Evolutionary conservation across 2,113 vertebrate genomes (phyloP), one percentile per base, ranked within the genome.

Genomic region (Agapornis roseicollis): DNA sequence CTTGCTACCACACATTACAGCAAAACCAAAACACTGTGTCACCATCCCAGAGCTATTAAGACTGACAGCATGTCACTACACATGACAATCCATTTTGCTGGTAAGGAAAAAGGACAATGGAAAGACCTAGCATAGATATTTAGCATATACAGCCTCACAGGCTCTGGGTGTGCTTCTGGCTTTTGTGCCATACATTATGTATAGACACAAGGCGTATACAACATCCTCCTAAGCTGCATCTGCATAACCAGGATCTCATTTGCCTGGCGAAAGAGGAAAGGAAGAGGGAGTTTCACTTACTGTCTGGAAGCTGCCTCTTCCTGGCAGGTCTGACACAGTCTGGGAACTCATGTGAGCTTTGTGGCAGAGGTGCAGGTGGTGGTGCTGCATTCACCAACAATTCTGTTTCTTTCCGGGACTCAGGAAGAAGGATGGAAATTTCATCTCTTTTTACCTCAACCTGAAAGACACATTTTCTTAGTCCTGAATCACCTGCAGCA

Each of bases 301-400:
- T 91, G 92, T 95, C 96, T 82, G 97, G 97, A 65, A 97, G 87
- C 50, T 94, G 88, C 8, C 86, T 96, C 65, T 71, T 94, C 76
- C 94, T 90, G n/a, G 95, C 95, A 79, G 91, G 69, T 76, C 68
- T 94, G 42, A 97, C 84, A 47, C 95, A 97, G 74, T 97, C 96
- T 68, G 97, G 95, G 17, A 97, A 66, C 50, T 95, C 95, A 7
- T 85, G 88, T 13, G 79, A 41, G 49, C 64, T 82, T 37, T 89
- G 87, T 0, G 0, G 27, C 37, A 58, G 39, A 44, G 71, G 31
- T 56, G 31, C 28, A 58, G 64, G 2, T 47, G 44, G 19, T 41
- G 66, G 16, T 28, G 31, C 0, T 58, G 41, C 42, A 4, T 39
- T 80, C 53, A 63, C 19, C 58, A 23, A 8, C 39, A 88, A 61